Evolutionary conservation across 2,888 invertebrate genomes (phyloP), one percentile per base, ranked within the genome.

Genomic region (Muschampia plurimacula): DNA sequence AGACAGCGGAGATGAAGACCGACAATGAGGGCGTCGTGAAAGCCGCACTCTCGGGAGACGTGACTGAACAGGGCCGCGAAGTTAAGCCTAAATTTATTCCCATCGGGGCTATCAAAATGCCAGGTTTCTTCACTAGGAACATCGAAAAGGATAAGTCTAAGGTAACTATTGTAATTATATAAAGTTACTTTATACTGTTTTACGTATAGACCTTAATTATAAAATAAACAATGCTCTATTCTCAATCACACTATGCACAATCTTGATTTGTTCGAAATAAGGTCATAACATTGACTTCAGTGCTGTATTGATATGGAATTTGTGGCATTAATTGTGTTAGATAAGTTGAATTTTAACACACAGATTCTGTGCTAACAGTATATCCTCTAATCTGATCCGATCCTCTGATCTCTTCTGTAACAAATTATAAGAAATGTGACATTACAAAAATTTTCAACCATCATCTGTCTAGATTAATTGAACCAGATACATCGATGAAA

Each of bases 101-200:
- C 5, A 97, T 97, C 82, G 97, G 97, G 67, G 97, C 97, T n/a
- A 97, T 97, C 77, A 97, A 97, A 91, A 96, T 97, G 96, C 97
- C 97, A 5, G 97, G 97, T 15, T 97, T 97, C 91, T 97, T 97
- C 83, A 96, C 96, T 74, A 96, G 97, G 80, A 96, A 96, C 85
- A 96, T 96, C 79, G 97, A 97, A 76, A 96, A 96, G 84, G 96
- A 96, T 86, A 96, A 95, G 78, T 95, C 94, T 89, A 97, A 96
- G 96, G 96, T 96, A 41, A 22, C 52, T 0, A 52, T 15, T 52
- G n/a, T 8, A 15, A 52, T 49, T 15, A n/a, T 8, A 15, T 52
- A 52, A 15, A 36, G 15, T n/a, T 52, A 52, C 15, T 49, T n/a
- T 9, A 49, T n/a, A 49, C 49, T 49, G 1, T 49, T 9, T 3